These are phyloP conservation scores for Portunus trituberculatus DNA, from an alignment of 1,140 invertebrate species.

Conservation along the genomic window DNA sequence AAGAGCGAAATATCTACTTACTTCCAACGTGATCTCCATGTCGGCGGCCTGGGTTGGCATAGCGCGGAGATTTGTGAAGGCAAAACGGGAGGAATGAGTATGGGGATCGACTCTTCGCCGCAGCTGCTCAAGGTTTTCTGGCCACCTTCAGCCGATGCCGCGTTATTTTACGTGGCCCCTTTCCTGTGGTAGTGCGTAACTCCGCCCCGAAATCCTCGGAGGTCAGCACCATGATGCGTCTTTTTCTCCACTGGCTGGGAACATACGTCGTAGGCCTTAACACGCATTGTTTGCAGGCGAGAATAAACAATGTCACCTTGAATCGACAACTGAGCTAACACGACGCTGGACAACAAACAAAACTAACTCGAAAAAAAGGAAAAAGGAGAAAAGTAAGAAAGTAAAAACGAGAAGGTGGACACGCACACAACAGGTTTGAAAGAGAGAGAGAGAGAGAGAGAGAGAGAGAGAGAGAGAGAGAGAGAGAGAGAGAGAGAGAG, in stretches of 20 bases:
- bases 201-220: neutral
- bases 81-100: neutral
- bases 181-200: neutral
- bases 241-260: no score
- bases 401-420: neutral
- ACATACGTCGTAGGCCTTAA: neutral
- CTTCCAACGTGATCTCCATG: neutral
- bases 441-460: neutral
- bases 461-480: conserved; percentile 20
- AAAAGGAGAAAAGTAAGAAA: neutral
- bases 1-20: neutral
- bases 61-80: no score
- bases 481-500: conserved; percentile 9
- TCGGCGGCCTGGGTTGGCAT: neutral
- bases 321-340: neutral
- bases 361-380: no score
- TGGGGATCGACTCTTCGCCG: neutral
- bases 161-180: neutral
- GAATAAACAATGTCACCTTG: neutral
- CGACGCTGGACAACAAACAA: no score
- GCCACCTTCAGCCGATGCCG: neutral
- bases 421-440: neutral
- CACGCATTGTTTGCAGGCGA: neutral
- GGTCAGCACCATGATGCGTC: no score
- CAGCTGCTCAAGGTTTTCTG: neutral